phyloP scores from a whole-genome alignment of 2,888 invertebrate species.

The Poecilobothrus nobilitatus region DNA sequence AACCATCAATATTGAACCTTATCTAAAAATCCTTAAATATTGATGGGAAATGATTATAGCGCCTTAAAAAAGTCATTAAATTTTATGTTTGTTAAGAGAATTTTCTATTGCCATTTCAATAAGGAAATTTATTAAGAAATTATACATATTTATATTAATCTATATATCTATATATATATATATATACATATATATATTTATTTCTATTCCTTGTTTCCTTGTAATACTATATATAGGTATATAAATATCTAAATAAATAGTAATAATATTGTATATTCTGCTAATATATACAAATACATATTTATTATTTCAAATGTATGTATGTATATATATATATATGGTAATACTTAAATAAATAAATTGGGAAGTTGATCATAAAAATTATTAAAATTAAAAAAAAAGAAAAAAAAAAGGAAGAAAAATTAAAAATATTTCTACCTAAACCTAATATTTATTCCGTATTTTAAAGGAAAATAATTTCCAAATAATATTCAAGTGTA shows the following conservation, averaged over 20 bases:
- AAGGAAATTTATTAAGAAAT: background rate
- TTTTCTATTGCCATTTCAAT: background rate
- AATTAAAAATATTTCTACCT: background rate
- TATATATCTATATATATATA: too few relatives aligned
- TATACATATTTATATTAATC: too few relatives aligned
- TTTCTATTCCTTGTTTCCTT: too few relatives aligned
- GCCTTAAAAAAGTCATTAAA: slow-evolving; percentile 3
- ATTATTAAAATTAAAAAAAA: background rate
- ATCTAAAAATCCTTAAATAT: slow-evolving; percentile 1
- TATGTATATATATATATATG: too few relatives aligned
- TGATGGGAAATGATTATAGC: slow-evolving; percentile 1
- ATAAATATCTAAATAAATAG: too few relatives aligned
- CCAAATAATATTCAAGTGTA: too few relatives aligned
- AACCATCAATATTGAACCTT: background rate
- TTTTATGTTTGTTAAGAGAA: slow-evolving; percentile 1
- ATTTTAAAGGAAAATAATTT: too few relatives aligned
- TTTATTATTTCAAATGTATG: too few relatives aligned
- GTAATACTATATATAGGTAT: too few relatives aligned
- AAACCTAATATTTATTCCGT: background rate
- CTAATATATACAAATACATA: too few relatives aligned
- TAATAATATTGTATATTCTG: too few relatives aligned
- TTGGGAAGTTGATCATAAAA: background rate
- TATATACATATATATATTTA: too few relatives aligned
- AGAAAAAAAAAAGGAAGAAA: background rate
- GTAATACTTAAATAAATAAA: background rate